Evolutionary conservation across 2,888 invertebrate genomes (phyloP).

Genomic region (Cancer borealis): DNA sequence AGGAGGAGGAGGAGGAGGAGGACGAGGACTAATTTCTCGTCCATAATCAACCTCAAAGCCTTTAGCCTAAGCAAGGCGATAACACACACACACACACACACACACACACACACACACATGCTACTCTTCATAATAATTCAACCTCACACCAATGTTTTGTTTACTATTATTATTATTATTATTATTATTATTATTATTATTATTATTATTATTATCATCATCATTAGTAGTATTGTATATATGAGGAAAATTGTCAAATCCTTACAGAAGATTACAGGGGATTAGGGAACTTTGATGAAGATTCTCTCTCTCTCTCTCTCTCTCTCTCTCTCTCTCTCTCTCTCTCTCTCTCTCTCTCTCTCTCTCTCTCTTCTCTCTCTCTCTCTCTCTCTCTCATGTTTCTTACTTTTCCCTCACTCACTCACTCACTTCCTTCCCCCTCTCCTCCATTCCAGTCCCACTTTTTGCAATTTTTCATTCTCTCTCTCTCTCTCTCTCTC

Average conservation of each 20-base stretch:
- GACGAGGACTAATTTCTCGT: background rate
- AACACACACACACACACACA: no score
- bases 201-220: background rate
- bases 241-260: background rate
- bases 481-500: constrained; percentile 1
- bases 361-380: background rate
- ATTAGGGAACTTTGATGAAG: background rate
- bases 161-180: constrained; percentile 5
- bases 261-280: background rate
- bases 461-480: background rate
- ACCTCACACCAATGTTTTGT: no score
- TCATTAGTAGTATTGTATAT: background rate
- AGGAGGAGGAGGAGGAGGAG: background rate
- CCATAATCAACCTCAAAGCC: background rate
- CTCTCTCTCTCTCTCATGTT: background rate
- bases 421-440: background rate
- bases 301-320: background rate
- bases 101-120: no score
- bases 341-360: no score
- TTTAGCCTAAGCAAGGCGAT: background rate
- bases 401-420: background rate
- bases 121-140: no score
- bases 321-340: background rate
- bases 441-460: background rate
- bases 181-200: constrained; percentile 2